Percentiles rank a stretch among this genome's conserved stretches.
These are phyloP conservation scores for Thermophis baileyi DNA, from an alignment of 2,113 vertebrate genomes.

Conservation along the genomic window DNA sequence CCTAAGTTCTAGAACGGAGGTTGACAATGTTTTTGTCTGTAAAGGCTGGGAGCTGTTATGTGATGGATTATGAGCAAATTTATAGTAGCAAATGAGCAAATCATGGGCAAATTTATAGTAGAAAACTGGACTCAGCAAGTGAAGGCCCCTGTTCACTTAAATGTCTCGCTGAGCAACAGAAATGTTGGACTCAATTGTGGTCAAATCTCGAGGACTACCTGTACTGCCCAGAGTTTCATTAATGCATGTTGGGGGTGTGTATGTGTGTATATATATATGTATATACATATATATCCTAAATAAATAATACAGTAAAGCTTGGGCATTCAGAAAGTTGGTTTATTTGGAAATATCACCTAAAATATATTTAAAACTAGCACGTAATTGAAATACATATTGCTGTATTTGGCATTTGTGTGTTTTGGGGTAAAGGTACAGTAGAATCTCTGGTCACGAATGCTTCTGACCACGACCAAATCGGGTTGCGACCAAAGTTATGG, in stretches of 20 bases:
- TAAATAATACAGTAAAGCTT: too few species aligned
- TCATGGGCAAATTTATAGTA: not conserved
- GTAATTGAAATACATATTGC: not conserved
- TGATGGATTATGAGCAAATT: not conserved
- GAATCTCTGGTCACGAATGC: too few species aligned
- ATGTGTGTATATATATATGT: too few species aligned
- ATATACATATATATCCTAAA: too few species aligned
- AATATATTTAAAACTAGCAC: not conserved
- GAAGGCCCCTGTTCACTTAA: not conserved
- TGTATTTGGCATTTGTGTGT: not conserved
- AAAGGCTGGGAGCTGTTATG: not conserved
- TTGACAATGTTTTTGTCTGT: not conserved
- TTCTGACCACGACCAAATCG: too few species aligned
- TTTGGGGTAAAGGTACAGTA: not conserved
- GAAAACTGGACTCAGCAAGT: not conserved
- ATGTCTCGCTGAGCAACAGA: too few species aligned
- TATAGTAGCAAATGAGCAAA: not conserved
- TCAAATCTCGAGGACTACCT: too few species aligned
- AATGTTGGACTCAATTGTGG: too few species aligned
- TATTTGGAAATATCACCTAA: not conserved
- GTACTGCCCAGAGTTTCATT: too few species aligned
- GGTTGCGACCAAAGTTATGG: too few species aligned
- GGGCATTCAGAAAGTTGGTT: too few species aligned
- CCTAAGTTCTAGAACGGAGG: not conserved
- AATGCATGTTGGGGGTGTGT: too few species aligned